Evolutionary conservation across 1,140 invertebrate species (phyloP).

Genomic region (Dendroctonus ponderosae): DNA sequence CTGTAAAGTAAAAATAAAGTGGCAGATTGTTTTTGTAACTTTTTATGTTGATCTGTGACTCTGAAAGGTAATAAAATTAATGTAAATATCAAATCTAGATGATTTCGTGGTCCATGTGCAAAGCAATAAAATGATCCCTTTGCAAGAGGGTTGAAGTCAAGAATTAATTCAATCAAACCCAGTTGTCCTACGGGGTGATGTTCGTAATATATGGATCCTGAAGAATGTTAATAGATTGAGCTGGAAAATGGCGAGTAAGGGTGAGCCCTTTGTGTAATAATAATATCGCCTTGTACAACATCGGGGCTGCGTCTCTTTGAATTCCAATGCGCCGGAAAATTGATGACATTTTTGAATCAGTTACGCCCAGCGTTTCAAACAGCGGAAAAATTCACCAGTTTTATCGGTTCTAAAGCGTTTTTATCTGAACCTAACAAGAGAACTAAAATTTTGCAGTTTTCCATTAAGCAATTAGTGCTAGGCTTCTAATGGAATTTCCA

Average conservation of each 20-base stretch:
- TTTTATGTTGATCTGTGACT: too few relatives aligned
- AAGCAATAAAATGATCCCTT: slow-evolving; percentile 13
- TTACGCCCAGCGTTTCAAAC: neutral
- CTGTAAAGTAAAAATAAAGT: too few relatives aligned
- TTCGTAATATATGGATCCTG: slow-evolving; percentile 29
- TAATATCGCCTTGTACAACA: slow-evolving; percentile 12
- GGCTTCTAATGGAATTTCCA: too few relatives aligned
- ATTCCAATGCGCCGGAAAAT: slow-evolving; percentile 9
- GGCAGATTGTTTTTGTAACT: too few relatives aligned
- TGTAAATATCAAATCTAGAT: too few relatives aligned
- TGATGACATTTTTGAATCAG: slow-evolving; percentile 14
- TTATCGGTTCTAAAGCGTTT: neutral
- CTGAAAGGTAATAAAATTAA: too few relatives aligned
- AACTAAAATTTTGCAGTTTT: too few relatives aligned
- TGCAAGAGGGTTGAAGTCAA: slow-evolving; percentile 8
- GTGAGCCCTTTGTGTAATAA: slow-evolving; percentile 12
- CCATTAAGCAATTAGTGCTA: too few relatives aligned
- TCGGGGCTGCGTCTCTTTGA: slow-evolving; percentile 13
- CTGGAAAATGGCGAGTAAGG: slow-evolving; percentile 8
- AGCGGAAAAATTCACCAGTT: slow-evolving; percentile 1
- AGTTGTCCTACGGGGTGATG: slow-evolving; percentile 26
- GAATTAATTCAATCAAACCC: slow-evolving; percentile 24
- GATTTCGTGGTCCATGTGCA: neutral
- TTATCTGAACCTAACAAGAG: neutral
- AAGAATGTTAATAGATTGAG: slow-evolving; percentile 27